These are phyloP conservation scores for Ylistrum balloti DNA, from an alignment of 1,140 invertebrate species.

Conservation along the genomic window DNA sequence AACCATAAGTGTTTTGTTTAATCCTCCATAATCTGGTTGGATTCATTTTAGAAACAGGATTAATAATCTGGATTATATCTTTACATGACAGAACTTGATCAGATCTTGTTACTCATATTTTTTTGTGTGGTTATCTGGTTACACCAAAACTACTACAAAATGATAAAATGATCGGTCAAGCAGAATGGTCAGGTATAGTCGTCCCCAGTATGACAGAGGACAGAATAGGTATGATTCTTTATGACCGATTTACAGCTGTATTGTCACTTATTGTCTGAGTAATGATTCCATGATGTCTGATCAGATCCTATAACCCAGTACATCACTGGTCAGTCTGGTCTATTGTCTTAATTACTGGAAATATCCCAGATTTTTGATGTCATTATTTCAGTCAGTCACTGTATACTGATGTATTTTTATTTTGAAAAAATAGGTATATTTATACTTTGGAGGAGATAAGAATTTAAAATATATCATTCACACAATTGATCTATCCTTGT, in stretches of 20 bases:
- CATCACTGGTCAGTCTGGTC: not conserved
- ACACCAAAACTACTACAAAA: not conserved
- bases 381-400: not conserved
- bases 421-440: not conserved
- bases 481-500: not conserved
- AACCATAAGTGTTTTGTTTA: not conserved
- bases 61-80: not conserved
- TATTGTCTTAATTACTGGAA: too few relatives aligned
- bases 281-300: conserved; percentile 12
- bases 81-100: not conserved
- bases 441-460: not conserved
- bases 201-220: not conserved
- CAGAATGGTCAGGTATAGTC: not conserved
- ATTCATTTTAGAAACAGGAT: not conserved
- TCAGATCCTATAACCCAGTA: not conserved
- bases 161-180: too few relatives aligned
- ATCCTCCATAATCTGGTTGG: not conserved
- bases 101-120: not conserved
- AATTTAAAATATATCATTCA: not conserved
- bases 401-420: not conserved
- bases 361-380: not conserved
- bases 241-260: not conserved
- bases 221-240: not conserved
- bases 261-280: not conserved
- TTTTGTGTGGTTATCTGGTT: not conserved